Evolutionary conservation across 1,140 invertebrate genomes (phyloP).

Genomic region (Heliconius himera): DNA sequence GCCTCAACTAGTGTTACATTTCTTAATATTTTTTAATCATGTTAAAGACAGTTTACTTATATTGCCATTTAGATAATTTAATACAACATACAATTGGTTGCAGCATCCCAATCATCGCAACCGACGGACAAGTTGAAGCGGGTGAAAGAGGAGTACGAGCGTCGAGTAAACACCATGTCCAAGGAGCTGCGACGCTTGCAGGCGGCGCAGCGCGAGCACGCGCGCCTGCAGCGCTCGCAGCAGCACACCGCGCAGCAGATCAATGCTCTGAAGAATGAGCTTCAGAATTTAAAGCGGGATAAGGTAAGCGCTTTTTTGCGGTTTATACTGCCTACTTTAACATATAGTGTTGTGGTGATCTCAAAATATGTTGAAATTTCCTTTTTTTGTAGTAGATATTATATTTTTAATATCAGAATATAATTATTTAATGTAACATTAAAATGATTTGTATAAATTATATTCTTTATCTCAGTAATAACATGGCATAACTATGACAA

Average conservation of each 20-base stretch:
- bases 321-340: no score
- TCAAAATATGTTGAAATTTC: no score
- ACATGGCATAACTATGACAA: no score
- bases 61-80: neutral
- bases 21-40: no score
- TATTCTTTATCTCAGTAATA: no score
- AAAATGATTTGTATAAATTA: no score
- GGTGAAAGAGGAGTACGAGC: conserved; percentile 95
- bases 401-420: no score
- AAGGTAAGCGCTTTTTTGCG: conserved; percentile 83
- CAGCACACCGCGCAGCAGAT: conserved; percentile 93
- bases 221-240: conserved; percentile 90
- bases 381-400: no score
- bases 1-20: no score
- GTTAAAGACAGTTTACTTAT: no score
- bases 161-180: conserved; percentile 91
- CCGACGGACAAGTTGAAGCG: conserved; percentile 91
- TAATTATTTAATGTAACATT: no score
- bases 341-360: no score
- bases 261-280: conserved; percentile 89
- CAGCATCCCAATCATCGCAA: conserved; percentile 74
- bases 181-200: conserved; percentile 94
- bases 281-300: conserved; percentile 95
- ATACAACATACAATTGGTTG: neutral
- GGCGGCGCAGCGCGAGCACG: conserved; percentile 94